A percentile compares a stretch with the other conserved stretches of the same genome.
phyloP scores from a whole-genome alignment of 2,113 vertebrate genomes.

The Perca fluviatilis region DNA sequence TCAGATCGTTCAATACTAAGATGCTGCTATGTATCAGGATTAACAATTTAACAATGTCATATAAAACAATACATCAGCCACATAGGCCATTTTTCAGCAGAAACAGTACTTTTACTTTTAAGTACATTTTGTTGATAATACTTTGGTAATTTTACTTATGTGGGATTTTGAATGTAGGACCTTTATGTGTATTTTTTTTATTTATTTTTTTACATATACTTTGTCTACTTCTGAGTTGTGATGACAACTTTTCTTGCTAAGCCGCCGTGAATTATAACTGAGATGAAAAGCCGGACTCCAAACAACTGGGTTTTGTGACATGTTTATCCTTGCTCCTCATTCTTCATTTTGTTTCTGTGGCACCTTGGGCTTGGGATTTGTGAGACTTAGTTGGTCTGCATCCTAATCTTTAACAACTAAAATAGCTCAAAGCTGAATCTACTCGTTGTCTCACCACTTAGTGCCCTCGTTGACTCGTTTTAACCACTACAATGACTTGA shows the following conservation, averaged over 20 bases:
- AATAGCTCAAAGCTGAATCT: constrained; percentile 30
- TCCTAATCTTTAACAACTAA: constrained; percentile 38
- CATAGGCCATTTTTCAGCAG: background rate
- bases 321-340: constrained; percentile 23
- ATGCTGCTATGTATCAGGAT: background rate
- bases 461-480: background rate
- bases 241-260: constrained; percentile 23
- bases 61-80: background rate
- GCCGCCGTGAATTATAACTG: background rate
- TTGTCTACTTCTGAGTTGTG: background rate
- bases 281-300: constrained; percentile 7
- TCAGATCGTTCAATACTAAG: background rate
- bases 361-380: constrained; percentile 10
- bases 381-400: constrained; percentile 37
- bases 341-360: constrained; percentile 30
- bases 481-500: constrained; percentile 21
- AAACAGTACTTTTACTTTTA: background rate
- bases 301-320: constrained; percentile 11
- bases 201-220: background rate
- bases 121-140: background rate
- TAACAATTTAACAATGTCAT: background rate
- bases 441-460: constrained; percentile 12
- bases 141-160: background rate
- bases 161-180: background rate
- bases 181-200: background rate